phyloP scores from a whole-genome alignment of 2,113 vertebrate genomes.

The Alectura lathami region DNA sequence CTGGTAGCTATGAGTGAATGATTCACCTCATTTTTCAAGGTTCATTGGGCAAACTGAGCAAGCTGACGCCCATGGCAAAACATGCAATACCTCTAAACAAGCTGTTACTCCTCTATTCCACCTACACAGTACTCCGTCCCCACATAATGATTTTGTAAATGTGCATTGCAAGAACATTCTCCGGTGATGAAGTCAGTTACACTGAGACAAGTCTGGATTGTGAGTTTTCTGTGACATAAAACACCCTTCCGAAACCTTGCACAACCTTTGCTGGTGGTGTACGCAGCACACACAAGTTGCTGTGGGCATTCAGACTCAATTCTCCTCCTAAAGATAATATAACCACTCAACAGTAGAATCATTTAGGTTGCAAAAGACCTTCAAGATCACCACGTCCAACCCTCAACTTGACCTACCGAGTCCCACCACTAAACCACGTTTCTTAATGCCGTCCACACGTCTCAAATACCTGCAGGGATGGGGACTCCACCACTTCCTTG shows the following conservation, averaged over 20 bases:
- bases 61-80: not conserved
- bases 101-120: constrained; percentile 17
- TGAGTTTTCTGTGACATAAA: rapidly evolving
- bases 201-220: not conserved
- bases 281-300: not conserved
- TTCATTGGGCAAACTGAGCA: not conserved
- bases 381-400: not conserved
- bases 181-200: not conserved
- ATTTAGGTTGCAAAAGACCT: not conserved
- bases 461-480: not conserved
- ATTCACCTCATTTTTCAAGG: not conserved
- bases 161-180: not conserved
- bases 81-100: not conserved
- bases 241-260: not conserved
- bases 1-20: not conserved
- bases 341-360: not conserved
- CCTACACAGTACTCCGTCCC: not conserved
- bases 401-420: not conserved
- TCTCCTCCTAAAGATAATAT: not conserved
- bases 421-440: not conserved
- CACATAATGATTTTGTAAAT: not conserved
- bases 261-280: not conserved
- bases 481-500: not conserved
- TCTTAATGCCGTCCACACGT: not conserved
- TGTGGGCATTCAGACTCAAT: not conserved